These are phyloP conservation scores for Heliconius ismenius DNA, from an alignment of 2,888 invertebrate genomes.

Conservation along the genomic window DNA sequence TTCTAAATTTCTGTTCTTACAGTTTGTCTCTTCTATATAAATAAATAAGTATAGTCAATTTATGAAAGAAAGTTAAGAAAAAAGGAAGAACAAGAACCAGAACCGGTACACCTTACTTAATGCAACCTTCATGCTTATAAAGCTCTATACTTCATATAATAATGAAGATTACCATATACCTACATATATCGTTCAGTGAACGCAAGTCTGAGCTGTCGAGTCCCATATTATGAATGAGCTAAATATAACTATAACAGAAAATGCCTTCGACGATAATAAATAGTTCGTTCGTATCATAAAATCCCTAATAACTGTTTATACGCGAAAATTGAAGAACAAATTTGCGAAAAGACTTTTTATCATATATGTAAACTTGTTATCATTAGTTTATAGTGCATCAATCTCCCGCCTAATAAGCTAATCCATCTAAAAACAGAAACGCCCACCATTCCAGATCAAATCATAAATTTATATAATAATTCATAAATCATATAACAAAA, in stretches of 20 bases:
- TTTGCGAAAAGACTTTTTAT: constrained; percentile 17
- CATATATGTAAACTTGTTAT: constrained; percentile 7
- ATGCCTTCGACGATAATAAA: neutral
- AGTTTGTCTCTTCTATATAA: neutral
- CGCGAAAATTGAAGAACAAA: constrained; percentile 5
- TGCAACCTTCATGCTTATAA: constrained; percentile 12
- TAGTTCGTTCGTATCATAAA: neutral
- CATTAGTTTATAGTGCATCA: constrained; percentile 21
- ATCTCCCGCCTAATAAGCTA: constrained; percentile 23
- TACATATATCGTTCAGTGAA: constrained; percentile 1
- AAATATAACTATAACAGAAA: neutral
- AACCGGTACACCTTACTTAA: neutral
- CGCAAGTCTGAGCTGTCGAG: neutral
- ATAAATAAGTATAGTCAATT: neutral
- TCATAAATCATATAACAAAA: constrained; percentile 23
- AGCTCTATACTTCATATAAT: neutral
- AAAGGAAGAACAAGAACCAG: neutral
- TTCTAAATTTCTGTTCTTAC: no score
- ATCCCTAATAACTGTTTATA: constrained; percentile 16
- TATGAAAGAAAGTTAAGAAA: neutral
- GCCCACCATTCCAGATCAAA: constrained; percentile 21
- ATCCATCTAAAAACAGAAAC: constrained; percentile 17
- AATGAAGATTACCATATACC: neutral
- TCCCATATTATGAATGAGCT: constrained; percentile 17
- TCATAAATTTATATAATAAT: constrained; percentile 13